phyloP scores from a whole-genome alignment of 2,797 vertebrate genomes.

The Pipistrellus kuhlii region DNA sequence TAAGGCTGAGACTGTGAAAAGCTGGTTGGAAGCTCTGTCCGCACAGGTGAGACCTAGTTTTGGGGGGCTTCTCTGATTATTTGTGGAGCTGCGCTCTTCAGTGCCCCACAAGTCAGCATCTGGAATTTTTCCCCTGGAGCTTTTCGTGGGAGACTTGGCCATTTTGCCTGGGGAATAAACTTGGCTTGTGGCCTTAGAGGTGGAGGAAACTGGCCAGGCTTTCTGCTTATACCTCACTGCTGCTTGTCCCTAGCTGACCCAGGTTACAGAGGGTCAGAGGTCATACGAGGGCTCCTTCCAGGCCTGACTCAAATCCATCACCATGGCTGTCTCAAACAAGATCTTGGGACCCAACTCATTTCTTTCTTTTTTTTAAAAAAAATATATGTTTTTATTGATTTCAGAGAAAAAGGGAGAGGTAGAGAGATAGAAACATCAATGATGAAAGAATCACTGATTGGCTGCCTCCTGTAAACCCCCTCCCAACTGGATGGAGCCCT shows the following conservation, averaged over 20 bases:
- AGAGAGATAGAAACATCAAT: no score
- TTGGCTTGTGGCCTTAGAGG: neutral
- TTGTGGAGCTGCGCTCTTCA: neutral
- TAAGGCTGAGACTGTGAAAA: neutral
- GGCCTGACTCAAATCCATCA: neutral
- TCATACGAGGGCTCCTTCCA: neutral
- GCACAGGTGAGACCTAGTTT: neutral
- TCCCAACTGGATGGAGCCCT: no score
- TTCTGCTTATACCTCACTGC: rapidly evolving
- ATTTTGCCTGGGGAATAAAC: neutral
- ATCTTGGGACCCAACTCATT: neutral
- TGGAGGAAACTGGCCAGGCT: neutral
- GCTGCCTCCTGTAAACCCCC: no score
- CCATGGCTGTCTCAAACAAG: rapidly evolving
- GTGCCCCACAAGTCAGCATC: neutral
- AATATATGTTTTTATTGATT: no score
- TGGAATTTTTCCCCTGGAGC: neutral
- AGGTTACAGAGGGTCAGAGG: neutral
- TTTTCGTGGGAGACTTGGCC: neutral
- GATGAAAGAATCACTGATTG: no score
- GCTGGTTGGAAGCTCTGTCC: neutral
- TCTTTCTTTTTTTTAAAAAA: no score
- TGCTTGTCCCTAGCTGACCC: neutral
- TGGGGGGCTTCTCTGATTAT: neutral
- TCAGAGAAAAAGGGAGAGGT: no score